Conservation (phyloP, 2,113 vertebrate genomes). For the Anolis sagrei region DNA sequence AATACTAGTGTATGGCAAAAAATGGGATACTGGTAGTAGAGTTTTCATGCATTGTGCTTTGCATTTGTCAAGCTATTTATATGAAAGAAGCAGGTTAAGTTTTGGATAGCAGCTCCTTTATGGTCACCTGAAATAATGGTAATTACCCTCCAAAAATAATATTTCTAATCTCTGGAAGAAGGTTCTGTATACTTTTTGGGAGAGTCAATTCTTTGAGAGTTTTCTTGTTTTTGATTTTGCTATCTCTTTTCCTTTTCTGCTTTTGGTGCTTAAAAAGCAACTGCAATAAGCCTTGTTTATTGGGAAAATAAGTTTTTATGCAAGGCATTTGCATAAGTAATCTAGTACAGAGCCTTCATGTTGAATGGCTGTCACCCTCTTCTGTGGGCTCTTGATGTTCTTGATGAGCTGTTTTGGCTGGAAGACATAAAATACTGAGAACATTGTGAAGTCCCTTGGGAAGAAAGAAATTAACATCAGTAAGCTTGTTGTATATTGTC, state of each 20-base stretch:
- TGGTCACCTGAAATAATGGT: too few relatives aligned
- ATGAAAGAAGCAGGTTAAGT: background rate
- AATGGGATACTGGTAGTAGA: background rate
- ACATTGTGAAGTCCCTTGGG: background rate
- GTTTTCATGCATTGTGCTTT: background rate
- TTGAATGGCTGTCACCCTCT: background rate
- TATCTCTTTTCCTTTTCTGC: too few relatives aligned
- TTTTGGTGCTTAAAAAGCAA: background rate
- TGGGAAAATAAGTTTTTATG: slow-evolving; percentile 7
- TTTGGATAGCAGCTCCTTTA: too few relatives aligned
- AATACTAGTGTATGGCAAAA: background rate
- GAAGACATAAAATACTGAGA: background rate
- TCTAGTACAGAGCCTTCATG: accelerated
- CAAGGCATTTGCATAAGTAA: background rate
- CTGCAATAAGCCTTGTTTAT: background rate
- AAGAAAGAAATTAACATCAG: slow-evolving; percentile 1
- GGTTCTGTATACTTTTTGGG: background rate
- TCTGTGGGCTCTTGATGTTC: background rate
- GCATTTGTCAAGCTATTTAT: background rate
- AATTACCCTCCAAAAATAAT: too few relatives aligned
- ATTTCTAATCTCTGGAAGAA: background rate
- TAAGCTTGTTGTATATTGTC: background rate
- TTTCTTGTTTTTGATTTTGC: background rate
- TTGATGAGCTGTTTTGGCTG: background rate
- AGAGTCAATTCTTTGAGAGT: background rate